phyloP scores from a whole-genome alignment of 1,140 invertebrate species.

The Euwallacea fornicatus region DNA sequence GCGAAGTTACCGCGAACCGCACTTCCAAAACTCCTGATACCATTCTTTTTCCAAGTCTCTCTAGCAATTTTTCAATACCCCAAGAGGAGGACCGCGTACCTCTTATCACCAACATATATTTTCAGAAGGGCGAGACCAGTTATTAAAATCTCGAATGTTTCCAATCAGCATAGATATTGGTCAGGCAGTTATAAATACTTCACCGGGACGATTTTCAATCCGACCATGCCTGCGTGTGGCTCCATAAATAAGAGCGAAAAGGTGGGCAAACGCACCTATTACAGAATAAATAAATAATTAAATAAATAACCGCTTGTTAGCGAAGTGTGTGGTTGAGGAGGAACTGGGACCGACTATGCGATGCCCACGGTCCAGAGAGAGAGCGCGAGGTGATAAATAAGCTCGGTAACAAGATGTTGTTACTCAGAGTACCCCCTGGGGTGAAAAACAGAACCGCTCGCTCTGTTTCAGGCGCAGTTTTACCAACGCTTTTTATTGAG shows the following conservation, averaged over 20 bases:
- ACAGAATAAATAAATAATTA: constrained; percentile 56
- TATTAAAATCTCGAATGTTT: constrained; percentile 34
- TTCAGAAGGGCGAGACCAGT: not conserved
- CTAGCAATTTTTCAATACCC: not conserved
- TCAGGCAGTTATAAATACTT: constrained; percentile 49
- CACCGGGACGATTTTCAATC: constrained; percentile 49
- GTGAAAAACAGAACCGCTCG: constrained; percentile 48
- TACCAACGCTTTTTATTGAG: constrained; percentile 40
- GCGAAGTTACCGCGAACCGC: too few species aligned
- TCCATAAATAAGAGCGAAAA: constrained; percentile 52
- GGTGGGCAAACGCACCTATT: constrained; percentile 55
- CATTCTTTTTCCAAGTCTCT: too few species aligned
- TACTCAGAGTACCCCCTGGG: constrained; percentile 52
- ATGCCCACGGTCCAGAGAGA: constrained; percentile 28
- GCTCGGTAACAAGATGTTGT: constrained; percentile 53
- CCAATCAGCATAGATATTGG: constrained; percentile 53
- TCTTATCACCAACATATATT: not conserved
- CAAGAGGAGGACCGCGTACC: too few species aligned
- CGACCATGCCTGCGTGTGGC: constrained; percentile 52
- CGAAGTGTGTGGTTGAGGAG: constrained; percentile 51
- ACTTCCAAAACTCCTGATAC: too few species aligned
- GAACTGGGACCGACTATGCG: constrained; percentile 26
- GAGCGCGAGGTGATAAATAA: constrained; percentile 51
- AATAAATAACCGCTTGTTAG: constrained; percentile 55
- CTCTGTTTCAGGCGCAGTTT: constrained; percentile 31